A percentile compares a stretch with the other conserved stretches of the same genome.
These are phyloP conservation scores for Entelurus aequoreus DNA, from an alignment of 2,113 vertebrate genomes.

Conservation along the genomic window DNA sequence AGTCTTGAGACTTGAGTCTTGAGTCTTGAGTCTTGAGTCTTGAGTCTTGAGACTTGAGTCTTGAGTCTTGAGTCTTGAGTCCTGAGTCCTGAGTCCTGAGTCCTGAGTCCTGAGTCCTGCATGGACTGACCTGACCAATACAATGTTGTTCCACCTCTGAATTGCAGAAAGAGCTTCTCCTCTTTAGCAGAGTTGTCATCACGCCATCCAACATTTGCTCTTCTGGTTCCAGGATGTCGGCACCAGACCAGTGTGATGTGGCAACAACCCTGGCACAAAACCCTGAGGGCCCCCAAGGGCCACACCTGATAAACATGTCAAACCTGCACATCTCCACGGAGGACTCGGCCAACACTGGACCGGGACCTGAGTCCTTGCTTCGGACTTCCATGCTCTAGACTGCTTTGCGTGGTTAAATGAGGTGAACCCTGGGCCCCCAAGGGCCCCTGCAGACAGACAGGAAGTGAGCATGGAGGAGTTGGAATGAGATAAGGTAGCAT, in stretches of 20 bases:
- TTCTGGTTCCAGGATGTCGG: slow-evolving; percentile 36
- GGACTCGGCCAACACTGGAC: slow-evolving; percentile 24
- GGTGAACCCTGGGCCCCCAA: slow-evolving; percentile 11
- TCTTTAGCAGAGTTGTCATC: no score
- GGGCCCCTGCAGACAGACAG: background rate
- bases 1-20: no score
- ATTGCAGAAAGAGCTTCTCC: no score
- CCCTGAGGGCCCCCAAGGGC: slow-evolving; percentile 28
- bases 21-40: no score
- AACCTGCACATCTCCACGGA: slow-evolving; percentile 35
- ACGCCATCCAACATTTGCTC: background rate
- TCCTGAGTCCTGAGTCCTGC: no score
- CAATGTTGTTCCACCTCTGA: no score
- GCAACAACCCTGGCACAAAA: slow-evolving; percentile 37
- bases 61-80: no score
- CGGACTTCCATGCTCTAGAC: slow-evolving; percentile 54
- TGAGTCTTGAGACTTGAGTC: no score
- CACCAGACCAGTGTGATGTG: slow-evolving; percentile 35
- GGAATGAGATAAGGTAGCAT: no score
- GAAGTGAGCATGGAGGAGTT: no score
- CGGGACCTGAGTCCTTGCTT: slow-evolving; percentile 37
- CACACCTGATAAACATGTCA: slow-evolving; percentile 45
- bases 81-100: no score
- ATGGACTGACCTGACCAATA: no score
- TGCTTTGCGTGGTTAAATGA: slow-evolving; percentile 1